A percentile compares a stretch with the other conserved stretches of the same genome.
These are phyloP conservation scores for Paramormyrops hopkinsi DNA, from an alignment of 2,797 vertebrate species.

Conservation along the genomic window DNA sequence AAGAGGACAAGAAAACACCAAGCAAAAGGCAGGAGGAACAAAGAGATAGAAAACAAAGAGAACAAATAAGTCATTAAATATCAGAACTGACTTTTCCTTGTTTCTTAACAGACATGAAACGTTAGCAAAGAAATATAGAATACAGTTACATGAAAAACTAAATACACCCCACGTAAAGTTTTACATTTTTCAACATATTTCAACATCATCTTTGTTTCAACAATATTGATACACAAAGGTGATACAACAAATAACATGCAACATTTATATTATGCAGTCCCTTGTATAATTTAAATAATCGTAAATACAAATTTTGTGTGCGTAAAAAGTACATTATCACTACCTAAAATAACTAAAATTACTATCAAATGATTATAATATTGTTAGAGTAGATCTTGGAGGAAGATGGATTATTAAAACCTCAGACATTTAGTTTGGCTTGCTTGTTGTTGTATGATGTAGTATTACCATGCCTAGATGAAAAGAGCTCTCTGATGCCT, in stretches of 20 bases:
- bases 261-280: neutral
- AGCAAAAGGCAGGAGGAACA: conserved; percentile 50
- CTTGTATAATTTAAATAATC: neutral
- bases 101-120: neutral
- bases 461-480: neutral
- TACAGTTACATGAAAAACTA: neutral
- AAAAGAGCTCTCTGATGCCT: neutral
- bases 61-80: neutral
- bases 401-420: neutral
- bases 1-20: conserved; percentile 17
- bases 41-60: neutral
- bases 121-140: neutral
- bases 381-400: neutral
- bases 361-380: neutral
- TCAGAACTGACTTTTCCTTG: neutral
- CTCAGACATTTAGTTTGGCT: neutral
- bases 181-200: neutral
- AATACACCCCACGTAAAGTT: neutral
- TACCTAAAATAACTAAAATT: neutral
- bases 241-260: neutral
- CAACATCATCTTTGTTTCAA: neutral
- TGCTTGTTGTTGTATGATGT: neutral
- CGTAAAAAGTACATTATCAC: neutral
- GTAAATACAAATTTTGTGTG: neutral
- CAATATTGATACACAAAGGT: neutral